These are phyloP conservation scores for Chamaea fasciata DNA, from an alignment of 2,113 vertebrate genomes.

Conservation along the genomic window DNA sequence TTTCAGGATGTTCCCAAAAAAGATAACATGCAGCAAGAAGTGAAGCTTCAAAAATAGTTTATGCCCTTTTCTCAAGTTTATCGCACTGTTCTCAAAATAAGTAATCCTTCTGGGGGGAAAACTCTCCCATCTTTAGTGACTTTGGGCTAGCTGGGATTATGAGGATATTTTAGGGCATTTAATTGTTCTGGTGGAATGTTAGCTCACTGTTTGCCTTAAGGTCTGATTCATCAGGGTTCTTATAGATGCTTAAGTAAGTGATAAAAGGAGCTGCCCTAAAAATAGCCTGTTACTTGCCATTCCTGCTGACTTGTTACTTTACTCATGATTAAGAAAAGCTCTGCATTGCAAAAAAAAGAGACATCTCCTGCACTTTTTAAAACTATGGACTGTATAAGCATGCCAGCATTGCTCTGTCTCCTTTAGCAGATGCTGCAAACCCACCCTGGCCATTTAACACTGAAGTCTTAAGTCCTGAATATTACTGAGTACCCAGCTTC, in stretches of 20 bases:
- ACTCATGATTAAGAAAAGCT: background rate
- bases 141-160: background rate
- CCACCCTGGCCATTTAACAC: background rate
- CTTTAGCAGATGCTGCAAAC: background rate
- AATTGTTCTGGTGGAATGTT: background rate
- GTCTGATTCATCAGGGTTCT: conserved; percentile 3
- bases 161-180: background rate
- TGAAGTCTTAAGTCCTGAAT: background rate
- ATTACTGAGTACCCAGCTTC: background rate
- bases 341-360: background rate
- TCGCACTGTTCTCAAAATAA: background rate
- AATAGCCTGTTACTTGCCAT: background rate
- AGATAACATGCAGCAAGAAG: background rate
- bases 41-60: background rate
- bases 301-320: background rate
- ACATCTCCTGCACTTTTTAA: background rate
- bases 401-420: background rate
- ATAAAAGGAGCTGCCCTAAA: conserved; percentile 21
- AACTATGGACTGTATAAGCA: background rate
- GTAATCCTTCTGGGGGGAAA: background rate
- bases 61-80: background rate
- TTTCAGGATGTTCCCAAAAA: background rate
- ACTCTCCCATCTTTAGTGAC: background rate
- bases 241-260: background rate
- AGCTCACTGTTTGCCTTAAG: background rate